Base-by-base conservation (phyloP, 2,113 vertebrate species). In the Coracopsis vasa region DNA sequence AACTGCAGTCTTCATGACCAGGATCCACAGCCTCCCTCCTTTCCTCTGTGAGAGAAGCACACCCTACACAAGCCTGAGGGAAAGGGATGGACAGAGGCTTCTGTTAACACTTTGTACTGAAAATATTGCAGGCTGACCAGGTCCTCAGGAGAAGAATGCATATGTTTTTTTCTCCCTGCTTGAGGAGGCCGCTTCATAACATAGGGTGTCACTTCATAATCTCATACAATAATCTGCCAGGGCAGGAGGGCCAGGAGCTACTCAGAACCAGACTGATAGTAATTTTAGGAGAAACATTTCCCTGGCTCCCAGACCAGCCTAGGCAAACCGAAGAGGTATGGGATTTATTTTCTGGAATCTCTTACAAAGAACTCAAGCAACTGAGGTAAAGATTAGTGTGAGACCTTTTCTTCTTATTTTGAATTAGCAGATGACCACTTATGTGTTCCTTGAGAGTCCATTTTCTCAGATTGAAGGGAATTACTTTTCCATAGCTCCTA, bases 391-490 rank as follows among this genome's bases (percentile, higher is more conserved):
- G 3, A 10, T 14, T 25, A 47, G 10, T 11, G 1, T 61, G 13
- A 35, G 35, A 33, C 4, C 44, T 88, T 80, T 77, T 11, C 7
- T 8, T 60, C 39, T 69, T 50, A 70, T 48, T 86, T 65, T 79
- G 9, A 80, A 53, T 31, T 51, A 56, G 7, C 5, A 66, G 7
- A 18, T 41, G 16, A 25, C 5, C 4, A 29, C 13, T 90, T 37
- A 27, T 27, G 14, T 33, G 6, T 14, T 58, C 9, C 0, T 35
- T 25, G 16, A 56, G 27, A 44, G 48, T 45, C 4, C 1, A 1
- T 69, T 82, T 61, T 82, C 35, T 37, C 19, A 64, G 14, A 60
- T 11, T 14, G 47, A 72, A 74, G 3, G 12, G 27, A 79, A 70
- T 20, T 67, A 9, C 6, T 56, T 19, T 64, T 79, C 37, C 16